These are phyloP conservation scores for Micrasema minimum DNA, from an alignment of 1,140 invertebrate genomes.

Conservation along the genomic window DNA sequence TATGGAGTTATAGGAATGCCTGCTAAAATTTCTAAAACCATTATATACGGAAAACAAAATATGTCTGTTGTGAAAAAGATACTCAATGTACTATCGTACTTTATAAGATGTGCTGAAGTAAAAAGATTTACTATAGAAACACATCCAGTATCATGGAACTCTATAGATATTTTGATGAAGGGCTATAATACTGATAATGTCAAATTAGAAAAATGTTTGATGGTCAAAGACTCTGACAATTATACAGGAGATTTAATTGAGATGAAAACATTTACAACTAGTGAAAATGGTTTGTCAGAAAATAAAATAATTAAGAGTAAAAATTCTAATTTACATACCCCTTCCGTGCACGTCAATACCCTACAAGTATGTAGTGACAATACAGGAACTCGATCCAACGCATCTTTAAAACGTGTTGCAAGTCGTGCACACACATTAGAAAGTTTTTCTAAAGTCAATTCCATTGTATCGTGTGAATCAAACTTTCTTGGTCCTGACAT, in stretches of 20 bases:
- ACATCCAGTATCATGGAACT: constrained; percentile 43
- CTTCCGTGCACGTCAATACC: no score
- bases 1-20: constrained; percentile 86
- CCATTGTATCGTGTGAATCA: constrained; percentile 3
- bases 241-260: constrained; percentile 46
- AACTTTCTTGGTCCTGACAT: constrained; percentile 38
- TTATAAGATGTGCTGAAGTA: constrained; percentile 82
- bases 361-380: constrained; percentile 8
- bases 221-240: background rate
- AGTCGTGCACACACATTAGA: constrained; percentile 42
- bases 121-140: constrained; percentile 56
- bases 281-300: constrained; percentile 17
- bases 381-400: constrained; percentile 2
- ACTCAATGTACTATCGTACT: constrained; percentile 81
- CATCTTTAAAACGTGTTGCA: constrained; percentile 34
- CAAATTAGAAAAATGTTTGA: background rate
- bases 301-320: no score
- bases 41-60: constrained; percentile 78
- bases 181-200: constrained; percentile 27
- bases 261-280: constrained; percentile 49
- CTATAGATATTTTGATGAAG: constrained; percentile 41
- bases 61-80: constrained; percentile 73
- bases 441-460: background rate
- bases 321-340: no score
- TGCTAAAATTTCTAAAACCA: constrained; percentile 78